These are phyloP conservation scores for Heliconius aoede DNA, from an alignment of 2,888 invertebrate species.

Conservation along the genomic window DNA sequence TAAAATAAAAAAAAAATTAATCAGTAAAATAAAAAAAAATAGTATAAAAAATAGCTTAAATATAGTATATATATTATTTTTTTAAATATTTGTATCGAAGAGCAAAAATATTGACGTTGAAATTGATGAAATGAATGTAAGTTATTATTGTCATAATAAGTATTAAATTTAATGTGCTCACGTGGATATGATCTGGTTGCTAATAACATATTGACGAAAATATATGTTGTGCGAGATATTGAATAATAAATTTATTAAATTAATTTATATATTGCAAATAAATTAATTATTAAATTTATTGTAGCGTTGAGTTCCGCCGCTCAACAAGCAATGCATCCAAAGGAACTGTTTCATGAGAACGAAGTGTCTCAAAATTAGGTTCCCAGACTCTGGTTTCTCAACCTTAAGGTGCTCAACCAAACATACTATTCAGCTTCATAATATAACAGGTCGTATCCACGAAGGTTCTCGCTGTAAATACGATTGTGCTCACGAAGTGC, in stretches of 20 bases:
- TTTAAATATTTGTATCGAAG: not conserved
- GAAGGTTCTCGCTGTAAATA: conserved; percentile 56
- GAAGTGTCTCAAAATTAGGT: too few species aligned
- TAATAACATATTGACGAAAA: not conserved
- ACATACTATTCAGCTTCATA: not conserved
- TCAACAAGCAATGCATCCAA: too few species aligned
- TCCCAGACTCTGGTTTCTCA: too few species aligned
- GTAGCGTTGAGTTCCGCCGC: too few species aligned
- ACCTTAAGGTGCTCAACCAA: not conserved
- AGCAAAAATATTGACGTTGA: not conserved
- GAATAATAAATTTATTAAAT: too few species aligned
- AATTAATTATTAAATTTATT: too few species aligned
- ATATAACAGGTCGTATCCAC: conserved; percentile 15
- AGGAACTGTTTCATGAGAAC: too few species aligned
- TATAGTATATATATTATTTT: not conserved
- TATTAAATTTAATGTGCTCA: conserved; percentile 41
- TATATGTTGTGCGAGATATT: not conserved
- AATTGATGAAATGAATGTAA: conserved; percentile 20
- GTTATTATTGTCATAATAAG: conserved; percentile 52
- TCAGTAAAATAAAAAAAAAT: not conserved
- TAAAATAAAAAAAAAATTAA: not conserved
- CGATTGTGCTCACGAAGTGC: conserved; percentile 78
- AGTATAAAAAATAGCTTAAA: not conserved
- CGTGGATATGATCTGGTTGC: conserved; percentile 10
- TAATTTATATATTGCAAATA: too few species aligned